Evolutionary conservation across 2,888 invertebrate species (phyloP).

Genomic region (Himalopsyche tibetana): DNA sequence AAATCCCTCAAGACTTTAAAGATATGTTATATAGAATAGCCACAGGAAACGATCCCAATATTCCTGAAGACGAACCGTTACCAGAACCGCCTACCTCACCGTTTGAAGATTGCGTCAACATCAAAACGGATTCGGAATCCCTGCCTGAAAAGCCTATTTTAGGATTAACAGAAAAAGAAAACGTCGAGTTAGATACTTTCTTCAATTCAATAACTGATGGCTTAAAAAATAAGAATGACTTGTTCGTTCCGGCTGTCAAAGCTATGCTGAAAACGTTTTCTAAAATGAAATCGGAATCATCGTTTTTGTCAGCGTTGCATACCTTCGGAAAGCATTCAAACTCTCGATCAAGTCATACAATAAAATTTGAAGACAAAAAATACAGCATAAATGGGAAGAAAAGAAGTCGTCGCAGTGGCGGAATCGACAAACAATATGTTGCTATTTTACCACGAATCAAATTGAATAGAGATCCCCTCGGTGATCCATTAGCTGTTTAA

Average conservation of each 20-base stretch:
- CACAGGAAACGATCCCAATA: constrained; percentile 54
- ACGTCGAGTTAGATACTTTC: constrained; percentile 51
- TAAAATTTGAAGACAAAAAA: constrained; percentile 49
- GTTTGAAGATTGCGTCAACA: constrained; percentile 43
- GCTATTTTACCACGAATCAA: constrained; percentile 36
- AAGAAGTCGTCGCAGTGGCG: constrained; percentile 16
- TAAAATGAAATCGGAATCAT: constrained; percentile 58
- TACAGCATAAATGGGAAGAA: neutral
- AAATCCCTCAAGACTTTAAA: constrained; percentile 60
- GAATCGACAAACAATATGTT: constrained; percentile 13
- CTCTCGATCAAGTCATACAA: neutral
- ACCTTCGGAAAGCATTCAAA: constrained; percentile 56
- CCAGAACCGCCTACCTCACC: constrained; percentile 40
- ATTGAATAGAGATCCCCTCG: constrained; percentile 27
- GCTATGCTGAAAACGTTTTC: constrained; percentile 58
- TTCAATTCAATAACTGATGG: constrained; percentile 59
- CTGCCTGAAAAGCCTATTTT: neutral
- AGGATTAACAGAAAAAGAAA: constrained; percentile 55
- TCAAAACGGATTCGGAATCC: constrained; percentile 50
- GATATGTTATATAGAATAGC: constrained; percentile 60
- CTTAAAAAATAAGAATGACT: constrained; percentile 55
- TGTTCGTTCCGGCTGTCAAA: constrained; percentile 61
- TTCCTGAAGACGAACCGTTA: constrained; percentile 10
- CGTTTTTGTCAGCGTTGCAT: constrained; percentile 54
- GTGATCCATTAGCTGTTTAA: constrained; percentile 54